phyloP scores from a whole-genome alignment of 2,797 vertebrate genomes.

The Sebastes nivosus region DNA sequence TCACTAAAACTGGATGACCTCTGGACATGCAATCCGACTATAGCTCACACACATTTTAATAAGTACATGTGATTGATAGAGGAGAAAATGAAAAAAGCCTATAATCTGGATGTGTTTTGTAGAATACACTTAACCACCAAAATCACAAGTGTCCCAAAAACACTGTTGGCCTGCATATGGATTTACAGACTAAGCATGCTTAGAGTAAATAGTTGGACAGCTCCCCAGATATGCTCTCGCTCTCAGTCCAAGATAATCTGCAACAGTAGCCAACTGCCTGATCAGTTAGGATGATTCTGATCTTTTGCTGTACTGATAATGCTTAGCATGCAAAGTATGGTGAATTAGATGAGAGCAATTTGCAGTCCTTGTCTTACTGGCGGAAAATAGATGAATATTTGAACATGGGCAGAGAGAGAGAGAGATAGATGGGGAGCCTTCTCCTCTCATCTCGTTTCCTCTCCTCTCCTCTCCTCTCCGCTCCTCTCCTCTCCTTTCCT shows the following conservation, averaged over 20 bases:
- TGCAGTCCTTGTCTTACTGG: constrained; percentile 16
- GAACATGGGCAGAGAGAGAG: background rate
- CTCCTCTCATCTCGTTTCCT: background rate
- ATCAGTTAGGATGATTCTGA: constrained; percentile 56
- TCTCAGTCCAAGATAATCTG: constrained; percentile 64
- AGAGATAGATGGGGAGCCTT: background rate
- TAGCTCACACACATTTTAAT: background rate
- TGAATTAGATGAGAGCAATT: constrained; percentile 38
- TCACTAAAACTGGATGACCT: background rate
- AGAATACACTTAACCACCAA: constrained; percentile 19
- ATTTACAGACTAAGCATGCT: constrained; percentile 62
- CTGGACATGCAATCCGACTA: background rate
- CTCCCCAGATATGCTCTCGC: constrained; percentile 59
- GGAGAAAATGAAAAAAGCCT: background rate
- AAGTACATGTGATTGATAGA: background rate
- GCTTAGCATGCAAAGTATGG: constrained; percentile 23
- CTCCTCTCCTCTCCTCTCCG: background rate
- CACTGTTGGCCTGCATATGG: constrained; percentile 54
- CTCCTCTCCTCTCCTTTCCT: background rate
- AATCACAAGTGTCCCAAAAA: constrained; percentile 56
- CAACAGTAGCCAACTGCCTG: constrained; percentile 53
- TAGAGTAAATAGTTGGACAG: constrained; percentile 66
- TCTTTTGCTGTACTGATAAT: constrained; percentile 45
- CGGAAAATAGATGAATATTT: constrained; percentile 27
- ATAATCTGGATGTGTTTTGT: constrained; percentile 13